A percentile compares a stretch with the other conserved stretches of the same genome.
Evolutionary conservation across 2,113 vertebrate genomes (phyloP).

Genomic region (Pitta sordida): DNA sequence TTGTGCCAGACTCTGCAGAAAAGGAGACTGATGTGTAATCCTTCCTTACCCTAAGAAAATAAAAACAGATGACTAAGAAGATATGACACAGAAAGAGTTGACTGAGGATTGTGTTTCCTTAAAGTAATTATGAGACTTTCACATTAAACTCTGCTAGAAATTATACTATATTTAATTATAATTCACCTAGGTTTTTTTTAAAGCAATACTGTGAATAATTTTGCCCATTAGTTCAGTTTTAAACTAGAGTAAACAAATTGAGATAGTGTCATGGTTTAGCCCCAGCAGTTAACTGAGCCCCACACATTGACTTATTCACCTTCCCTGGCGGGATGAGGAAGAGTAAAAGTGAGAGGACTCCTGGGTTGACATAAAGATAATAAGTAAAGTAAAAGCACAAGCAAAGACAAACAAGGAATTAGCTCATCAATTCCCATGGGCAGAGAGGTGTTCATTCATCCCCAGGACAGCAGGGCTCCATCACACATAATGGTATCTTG

Average conservation of each 20-base stretch:
- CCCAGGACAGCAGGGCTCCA: background rate
- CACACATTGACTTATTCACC: background rate
- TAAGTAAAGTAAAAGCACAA: background rate
- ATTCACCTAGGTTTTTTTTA: background rate
- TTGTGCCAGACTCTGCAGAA: background rate
- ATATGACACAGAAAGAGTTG: background rate
- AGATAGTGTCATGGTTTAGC: background rate
- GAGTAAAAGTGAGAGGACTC: background rate
- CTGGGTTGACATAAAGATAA: background rate
- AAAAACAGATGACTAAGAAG: background rate
- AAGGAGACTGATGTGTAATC: background rate
- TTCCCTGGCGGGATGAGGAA: background rate
- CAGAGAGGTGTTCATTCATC: background rate
- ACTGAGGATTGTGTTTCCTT: background rate
- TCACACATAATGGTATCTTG: accelerated
- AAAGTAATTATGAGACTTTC: background rate
- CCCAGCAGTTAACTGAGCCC: background rate
- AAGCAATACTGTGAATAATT: background rate
- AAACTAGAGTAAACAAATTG: background rate
- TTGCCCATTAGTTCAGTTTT: background rate
- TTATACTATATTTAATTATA: background rate
- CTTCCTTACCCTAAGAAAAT: background rate
- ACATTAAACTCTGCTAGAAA: background rate
- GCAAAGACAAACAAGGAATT: background rate
- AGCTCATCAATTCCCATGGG: background rate